Conservation (phyloP, 2,888 invertebrate genomes). For the Callimorpha dominula region DNA sequence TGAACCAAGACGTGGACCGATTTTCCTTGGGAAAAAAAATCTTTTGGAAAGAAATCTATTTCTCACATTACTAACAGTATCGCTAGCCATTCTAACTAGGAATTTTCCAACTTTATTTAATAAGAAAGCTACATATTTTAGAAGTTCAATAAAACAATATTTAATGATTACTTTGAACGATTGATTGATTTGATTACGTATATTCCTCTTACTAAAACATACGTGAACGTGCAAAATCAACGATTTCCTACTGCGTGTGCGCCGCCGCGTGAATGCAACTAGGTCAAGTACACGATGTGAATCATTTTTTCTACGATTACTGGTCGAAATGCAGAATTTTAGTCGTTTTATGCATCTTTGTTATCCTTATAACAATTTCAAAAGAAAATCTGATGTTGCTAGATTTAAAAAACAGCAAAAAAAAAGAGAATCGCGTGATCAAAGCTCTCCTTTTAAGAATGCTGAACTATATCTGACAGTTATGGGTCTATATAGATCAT, state of each 20-base stretch:
- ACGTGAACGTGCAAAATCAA: slow-evolving; percentile 35
- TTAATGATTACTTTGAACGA: too few relatives aligned
- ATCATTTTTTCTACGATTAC: slow-evolving; percentile 39
- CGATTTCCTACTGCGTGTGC: slow-evolving; percentile 47
- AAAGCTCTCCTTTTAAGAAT: too few relatives aligned
- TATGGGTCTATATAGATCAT: too few relatives aligned
- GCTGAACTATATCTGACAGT: too few relatives aligned
- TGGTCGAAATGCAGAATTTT: not conserved
- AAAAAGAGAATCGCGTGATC: too few relatives aligned
- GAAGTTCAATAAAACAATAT: too few relatives aligned
- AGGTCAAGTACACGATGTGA: slow-evolving; percentile 51
- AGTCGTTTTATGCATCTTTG: not conserved
- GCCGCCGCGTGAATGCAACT: slow-evolving; percentile 31
- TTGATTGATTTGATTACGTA: too few relatives aligned
- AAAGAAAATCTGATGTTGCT: too few relatives aligned
- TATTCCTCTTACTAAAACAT: slow-evolving; percentile 7
- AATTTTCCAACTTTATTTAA: not conserved
- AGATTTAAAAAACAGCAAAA: too few relatives aligned
- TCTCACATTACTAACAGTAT: not conserved
- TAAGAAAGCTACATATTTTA: too few relatives aligned
- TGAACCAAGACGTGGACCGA: not conserved
- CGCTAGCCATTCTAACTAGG: not conserved
- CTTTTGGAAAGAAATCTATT: not conserved
- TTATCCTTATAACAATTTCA: not conserved
- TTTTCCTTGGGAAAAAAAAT: not conserved